Evolutionary conservation across 2,113 vertebrate species (phyloP).

Genomic region (Boleophthalmus pectinirostris): DNA sequence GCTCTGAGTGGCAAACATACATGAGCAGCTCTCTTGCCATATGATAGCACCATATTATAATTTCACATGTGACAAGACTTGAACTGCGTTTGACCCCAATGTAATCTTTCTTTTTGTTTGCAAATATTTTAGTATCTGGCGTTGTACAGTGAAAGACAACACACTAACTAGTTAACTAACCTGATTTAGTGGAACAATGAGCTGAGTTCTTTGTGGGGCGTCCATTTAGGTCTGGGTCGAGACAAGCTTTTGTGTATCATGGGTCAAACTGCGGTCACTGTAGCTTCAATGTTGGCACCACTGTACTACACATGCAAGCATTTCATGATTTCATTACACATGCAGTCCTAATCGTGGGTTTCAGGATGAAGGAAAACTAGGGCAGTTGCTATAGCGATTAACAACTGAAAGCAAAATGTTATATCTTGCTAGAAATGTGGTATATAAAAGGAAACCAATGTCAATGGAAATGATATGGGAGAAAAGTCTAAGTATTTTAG

Average conservation of each 20-base stretch:
- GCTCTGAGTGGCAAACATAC: background rate
- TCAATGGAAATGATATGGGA: too few relatives aligned
- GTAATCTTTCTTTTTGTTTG: slow-evolving; percentile 1
- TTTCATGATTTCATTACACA: background rate
- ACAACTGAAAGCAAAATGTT: too few relatives aligned
- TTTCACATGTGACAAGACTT: background rate
- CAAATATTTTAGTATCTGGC: background rate
- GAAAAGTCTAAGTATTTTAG: too few relatives aligned
- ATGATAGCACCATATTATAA: background rate
- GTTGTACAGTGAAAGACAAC: background rate
- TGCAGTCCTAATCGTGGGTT: background rate
- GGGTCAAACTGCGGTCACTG: slow-evolving; percentile 41
- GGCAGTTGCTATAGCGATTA: too few relatives aligned
- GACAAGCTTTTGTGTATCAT: slow-evolving; percentile 28
- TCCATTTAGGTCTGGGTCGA: slow-evolving; percentile 28
- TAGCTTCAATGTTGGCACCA: slow-evolving; percentile 26
- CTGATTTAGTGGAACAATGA: slow-evolving; percentile 36
- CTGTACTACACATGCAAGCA: background rate
- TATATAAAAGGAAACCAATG: too few relatives aligned
- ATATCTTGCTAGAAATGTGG: too few relatives aligned
- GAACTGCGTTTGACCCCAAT: slow-evolving; percentile 2
- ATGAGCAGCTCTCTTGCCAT: background rate
- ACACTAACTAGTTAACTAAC: background rate
- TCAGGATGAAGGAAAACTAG: too few relatives aligned
- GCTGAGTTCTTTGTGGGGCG: slow-evolving; percentile 2